Percentiles rank a stretch among this genome's conserved stretches.
Conservation (phyloP, 1,140 invertebrate species). For the Mercenaria mercenaria region DNA sequence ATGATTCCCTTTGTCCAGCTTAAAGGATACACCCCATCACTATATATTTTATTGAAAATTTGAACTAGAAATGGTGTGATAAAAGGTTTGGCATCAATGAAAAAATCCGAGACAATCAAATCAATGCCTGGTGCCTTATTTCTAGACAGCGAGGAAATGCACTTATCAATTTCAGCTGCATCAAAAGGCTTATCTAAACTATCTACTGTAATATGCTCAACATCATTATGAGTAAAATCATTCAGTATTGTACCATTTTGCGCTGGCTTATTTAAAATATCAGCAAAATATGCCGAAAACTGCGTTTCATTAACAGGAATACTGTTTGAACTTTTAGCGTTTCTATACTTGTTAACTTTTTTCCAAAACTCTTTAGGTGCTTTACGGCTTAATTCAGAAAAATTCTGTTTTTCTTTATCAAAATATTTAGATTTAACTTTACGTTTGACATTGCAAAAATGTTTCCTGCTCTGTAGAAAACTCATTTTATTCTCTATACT, state of each 20-base stretch:
- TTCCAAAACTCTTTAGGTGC: too few species aligned
- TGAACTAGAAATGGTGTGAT: neutral
- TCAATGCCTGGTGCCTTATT: neutral
- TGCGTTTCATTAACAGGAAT: too few species aligned
- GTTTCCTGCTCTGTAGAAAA: too few species aligned
- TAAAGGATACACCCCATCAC: neutral
- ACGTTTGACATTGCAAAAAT: too few species aligned
- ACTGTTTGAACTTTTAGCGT: too few species aligned
- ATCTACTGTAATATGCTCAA: neutral
- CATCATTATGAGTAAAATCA: too few species aligned
- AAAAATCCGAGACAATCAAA: neutral
- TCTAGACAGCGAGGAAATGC: neutral
- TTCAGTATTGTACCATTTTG: too few species aligned
- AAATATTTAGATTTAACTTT: too few species aligned
- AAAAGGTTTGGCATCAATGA: constrained; percentile 31
- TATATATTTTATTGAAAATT: constrained; percentile 22
- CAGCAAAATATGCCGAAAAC: too few species aligned
- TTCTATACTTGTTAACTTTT: neutral
- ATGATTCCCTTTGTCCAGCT: neutral
- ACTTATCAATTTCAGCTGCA: neutral
- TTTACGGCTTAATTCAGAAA: too few species aligned
- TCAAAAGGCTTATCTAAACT: neutral
- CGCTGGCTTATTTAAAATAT: neutral
- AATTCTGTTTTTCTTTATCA: too few species aligned
- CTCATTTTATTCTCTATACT: too few species aligned